Base-by-base conservation (phyloP, 1,140 invertebrate species). In the Bombus sibiricus region DNA sequence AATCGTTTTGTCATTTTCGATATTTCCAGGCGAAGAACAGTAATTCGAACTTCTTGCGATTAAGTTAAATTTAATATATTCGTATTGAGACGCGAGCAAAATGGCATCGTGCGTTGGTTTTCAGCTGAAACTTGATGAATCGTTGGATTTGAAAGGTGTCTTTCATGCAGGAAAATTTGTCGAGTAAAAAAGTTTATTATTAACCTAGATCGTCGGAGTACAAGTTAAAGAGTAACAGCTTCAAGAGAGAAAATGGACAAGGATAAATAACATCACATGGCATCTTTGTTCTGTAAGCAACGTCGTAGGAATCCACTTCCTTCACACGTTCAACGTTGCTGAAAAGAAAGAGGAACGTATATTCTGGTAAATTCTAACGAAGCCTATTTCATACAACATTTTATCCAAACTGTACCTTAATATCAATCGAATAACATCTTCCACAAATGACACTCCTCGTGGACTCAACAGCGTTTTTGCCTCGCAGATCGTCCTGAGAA, bases 401-500 rank as follows among this genome's bases (percentile, higher is more conserved):
- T 39, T 37, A 28, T 9, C 9, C 4, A 39, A 47, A 25, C 1
- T 6, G 41, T 95, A 97, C 97, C 95, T 96, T 85, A 97, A 96
- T 82, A 97, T 92, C 41, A 96, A 95, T 92, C 96, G 95, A 71
- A 97, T 92, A 83, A 97, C 90, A 91, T 97, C 97, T 83, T 97
- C 97, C 28, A 97, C 94, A 76, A 97, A 95, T 34, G 96, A 97
- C 80, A 95, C 93, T 37, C 97, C 96, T 28, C 95, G 95, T 0
- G 96, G 94, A 47, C 95, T 96, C 64, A 97, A 89, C 88, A 96
- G 93, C 72, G 93, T 93, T 86, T 95, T 96, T 15, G 96, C 95
- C 91, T 98, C 97, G 89, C 97, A 97, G 77, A 97, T 96, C 37
- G 96, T 96, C 85, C 96, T 96, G 83, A 97, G 94, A 57, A 97